Conservation (phyloP, 2,888 invertebrate species). For the Nomada hirtipes region DNA sequence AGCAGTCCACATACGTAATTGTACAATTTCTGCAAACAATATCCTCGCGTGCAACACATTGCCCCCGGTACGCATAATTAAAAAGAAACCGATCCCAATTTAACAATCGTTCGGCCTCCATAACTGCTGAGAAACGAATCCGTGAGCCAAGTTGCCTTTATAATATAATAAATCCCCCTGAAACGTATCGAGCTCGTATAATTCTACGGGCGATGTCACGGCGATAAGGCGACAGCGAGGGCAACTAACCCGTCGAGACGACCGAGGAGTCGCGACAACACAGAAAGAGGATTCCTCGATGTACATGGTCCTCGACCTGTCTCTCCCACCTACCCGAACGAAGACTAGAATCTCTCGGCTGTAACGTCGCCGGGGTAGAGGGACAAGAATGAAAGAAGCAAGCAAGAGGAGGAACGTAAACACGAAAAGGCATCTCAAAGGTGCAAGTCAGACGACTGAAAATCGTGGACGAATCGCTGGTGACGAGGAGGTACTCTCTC, state of each 20-base stretch:
- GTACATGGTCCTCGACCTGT: constrained; percentile 60
- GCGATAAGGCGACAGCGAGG: constrained; percentile 25
- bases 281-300: constrained; percentile 52
- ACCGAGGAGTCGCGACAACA: constrained; percentile 59
- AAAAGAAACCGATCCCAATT: too few species aligned
- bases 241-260: constrained; percentile 43
- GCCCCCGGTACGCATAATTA: too few species aligned
- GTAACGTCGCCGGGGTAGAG: constrained; percentile 13
- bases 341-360: constrained; percentile 50
- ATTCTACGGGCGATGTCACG: constrained; percentile 23
- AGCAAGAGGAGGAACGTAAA: constrained; percentile 22
- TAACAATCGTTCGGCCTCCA: too few species aligned
- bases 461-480: constrained; percentile 37
- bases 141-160: too few species aligned
- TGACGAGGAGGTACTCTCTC: constrained; percentile 22
- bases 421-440: constrained; percentile 34
- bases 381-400: constrained; percentile 31
- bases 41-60: too few species aligned
- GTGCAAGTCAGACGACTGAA: constrained; percentile 55
- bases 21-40: too few species aligned
- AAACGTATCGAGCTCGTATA: constrained; percentile 2
- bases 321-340: constrained; percentile 50
- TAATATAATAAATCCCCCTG: constrained; percentile 3
- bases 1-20: too few species aligned
- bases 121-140: too few species aligned